Evolutionary conservation across 2,888 invertebrate species (phyloP), one percentile per base, ranked within the genome.

Genomic region (Falcaria lacertinaria): DNA sequence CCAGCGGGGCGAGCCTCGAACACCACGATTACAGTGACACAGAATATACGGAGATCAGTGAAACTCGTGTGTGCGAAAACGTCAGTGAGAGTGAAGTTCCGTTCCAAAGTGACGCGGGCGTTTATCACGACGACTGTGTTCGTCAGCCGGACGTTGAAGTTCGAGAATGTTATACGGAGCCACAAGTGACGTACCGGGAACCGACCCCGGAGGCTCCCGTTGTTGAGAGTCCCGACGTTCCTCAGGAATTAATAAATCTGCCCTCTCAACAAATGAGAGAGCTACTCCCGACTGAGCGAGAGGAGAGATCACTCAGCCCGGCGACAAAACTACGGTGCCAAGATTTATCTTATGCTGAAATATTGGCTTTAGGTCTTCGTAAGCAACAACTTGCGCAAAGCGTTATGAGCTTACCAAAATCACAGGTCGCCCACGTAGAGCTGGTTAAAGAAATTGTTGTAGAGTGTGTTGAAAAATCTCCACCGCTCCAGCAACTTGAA

Each of bases 281-380:
- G 41, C 42, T 75, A 32, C 53, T 48, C 17, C 47, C 60, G 25
- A 49, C 52, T 7, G 69, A 73, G 44, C 44, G 43, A 6, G 71
- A 66, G 11, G 64, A 68, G 25, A 70, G 79, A 44, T 64, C 74
- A 25, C 47, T 60, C 1, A 86, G 85, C 50, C 80, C 82, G 2
- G 57, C 65, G 2, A 47, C 60, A 2, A 70, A 57, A 49, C 54
- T 60, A 44, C 74, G 75, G 19, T 94, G 60, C 82, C 93, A 69
- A 91, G 95, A 90, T 50, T 89, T 93, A 60, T 94, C 94, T 0
- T 94, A 94, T 68, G 94, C 94, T 2, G 92, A 93, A 80, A 93
- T 94, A 66, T 82, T 94, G 59, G 92, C 93, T 33, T 91, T 93
- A 50, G 94, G 94, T 28, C 85, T 94, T 34, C 80, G 81, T 11